phyloP scores from a whole-genome alignment of 2,113 vertebrate genomes.

The Stictonetta naevosa region DNA sequence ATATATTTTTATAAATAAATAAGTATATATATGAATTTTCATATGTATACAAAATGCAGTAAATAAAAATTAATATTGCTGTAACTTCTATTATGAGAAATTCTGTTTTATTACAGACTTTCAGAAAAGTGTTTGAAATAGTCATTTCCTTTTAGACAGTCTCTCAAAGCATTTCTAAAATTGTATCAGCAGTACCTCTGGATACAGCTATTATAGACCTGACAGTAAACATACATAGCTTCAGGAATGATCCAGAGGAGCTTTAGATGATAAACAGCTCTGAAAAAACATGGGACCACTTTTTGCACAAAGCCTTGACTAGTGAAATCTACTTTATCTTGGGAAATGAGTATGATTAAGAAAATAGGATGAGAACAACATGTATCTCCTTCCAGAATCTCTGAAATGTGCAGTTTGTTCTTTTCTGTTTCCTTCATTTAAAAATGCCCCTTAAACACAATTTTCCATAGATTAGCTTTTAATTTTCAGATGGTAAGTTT shows the following conservation, averaged over 20 bases:
- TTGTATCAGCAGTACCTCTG: neutral
- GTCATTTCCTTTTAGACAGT: neutral
- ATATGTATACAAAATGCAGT: neutral
- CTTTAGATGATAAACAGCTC: neutral
- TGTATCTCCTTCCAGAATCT: neutral
- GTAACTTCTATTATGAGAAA: too few species aligned
- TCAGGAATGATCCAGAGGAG: neutral
- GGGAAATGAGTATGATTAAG: neutral
- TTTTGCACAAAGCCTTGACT: neutral
- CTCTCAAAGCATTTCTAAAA: slow-evolving; percentile 6
- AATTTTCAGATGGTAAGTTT: slow-evolving; percentile 63
- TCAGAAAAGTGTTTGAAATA: neutral
- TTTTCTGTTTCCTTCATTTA: slow-evolving; percentile 39
- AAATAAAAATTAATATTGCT: slow-evolving; percentile 42
- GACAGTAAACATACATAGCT: neutral
- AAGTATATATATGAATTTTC: too few species aligned
- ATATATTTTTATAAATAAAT: neutral
- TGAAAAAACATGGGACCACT: neutral
- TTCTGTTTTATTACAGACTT: too few species aligned
- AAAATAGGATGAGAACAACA: neutral
- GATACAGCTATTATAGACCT: neutral
- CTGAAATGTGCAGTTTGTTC: neutral
- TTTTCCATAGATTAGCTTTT: slow-evolving; percentile 71
- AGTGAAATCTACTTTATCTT: neutral
- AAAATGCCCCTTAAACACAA: slow-evolving; percentile 54